Conservation (phyloP, 2,113 vertebrate species). For the Pachyramphus minor region DNA sequence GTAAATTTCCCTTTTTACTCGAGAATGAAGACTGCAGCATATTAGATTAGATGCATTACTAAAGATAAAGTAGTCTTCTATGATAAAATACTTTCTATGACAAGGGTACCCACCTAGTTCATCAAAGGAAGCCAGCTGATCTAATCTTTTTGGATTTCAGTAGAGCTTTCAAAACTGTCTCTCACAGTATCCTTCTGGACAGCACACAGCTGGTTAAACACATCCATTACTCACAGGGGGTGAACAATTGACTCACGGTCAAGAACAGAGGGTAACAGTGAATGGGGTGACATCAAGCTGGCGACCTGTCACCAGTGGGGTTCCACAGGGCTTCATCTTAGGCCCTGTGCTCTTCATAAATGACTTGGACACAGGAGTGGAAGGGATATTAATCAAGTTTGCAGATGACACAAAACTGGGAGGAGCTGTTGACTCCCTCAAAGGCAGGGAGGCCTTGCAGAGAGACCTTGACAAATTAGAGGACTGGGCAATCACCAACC, state of each 20-base stretch:
- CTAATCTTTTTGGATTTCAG: neutral
- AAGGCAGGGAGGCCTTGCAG: too few relatives aligned
- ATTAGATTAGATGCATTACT: neutral
- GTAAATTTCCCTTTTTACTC: neutral
- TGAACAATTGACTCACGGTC: neutral
- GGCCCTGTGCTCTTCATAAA: neutral
- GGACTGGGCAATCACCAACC: too few relatives aligned
- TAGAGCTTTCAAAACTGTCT: neutral
- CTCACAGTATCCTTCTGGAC: neutral
- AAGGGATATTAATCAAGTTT: neutral
- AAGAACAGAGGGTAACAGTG: neutral
- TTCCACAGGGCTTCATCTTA: neutral
- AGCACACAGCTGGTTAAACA: neutral
- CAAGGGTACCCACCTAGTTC: neutral
- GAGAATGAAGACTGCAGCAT: neutral
- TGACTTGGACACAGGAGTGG: neutral
- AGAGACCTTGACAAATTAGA: too few relatives aligned
- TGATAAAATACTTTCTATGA: neutral
- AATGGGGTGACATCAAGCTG: neutral
- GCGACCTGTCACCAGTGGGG: neutral
- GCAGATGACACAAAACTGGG: neutral
- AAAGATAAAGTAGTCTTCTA: neutral
- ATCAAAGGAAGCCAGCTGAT: neutral
- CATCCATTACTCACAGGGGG: neutral
- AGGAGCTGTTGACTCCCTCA: too few relatives aligned